These are phyloP conservation scores for Melanostoma scalare DNA, from an alignment of 2,888 invertebrate species.

Conservation along the genomic window DNA sequence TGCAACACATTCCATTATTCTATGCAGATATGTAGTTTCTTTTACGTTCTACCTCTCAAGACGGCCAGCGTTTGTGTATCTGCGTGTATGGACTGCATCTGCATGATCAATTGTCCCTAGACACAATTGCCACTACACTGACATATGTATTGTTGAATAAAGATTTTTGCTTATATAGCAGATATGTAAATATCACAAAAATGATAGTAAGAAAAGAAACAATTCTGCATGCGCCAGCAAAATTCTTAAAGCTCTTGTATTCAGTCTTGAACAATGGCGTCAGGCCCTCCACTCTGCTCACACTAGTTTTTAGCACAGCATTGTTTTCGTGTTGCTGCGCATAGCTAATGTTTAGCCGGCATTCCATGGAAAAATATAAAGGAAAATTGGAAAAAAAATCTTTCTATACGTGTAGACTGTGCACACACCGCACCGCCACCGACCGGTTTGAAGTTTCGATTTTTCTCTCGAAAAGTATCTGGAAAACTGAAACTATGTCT, in stretches of 20 bases:
- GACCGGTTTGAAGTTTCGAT: slow-evolving; percentile 45
- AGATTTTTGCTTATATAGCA: slow-evolving; percentile 21
- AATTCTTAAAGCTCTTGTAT: slow-evolving; percentile 30
- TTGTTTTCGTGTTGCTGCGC: slow-evolving; percentile 37
- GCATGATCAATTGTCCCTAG: slow-evolving; percentile 54
- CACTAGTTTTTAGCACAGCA: neutral
- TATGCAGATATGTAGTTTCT: slow-evolving; percentile 41
- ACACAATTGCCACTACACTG: slow-evolving; percentile 45
- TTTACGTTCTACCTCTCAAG: neutral
- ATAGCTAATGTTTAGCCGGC: slow-evolving; percentile 2
- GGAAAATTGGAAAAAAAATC: slow-evolving; percentile 20
- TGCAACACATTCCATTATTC: slow-evolving; percentile 59
- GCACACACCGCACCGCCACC: neutral
- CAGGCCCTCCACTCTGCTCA: neutral
- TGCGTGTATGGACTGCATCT: neutral
- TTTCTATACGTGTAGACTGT: slow-evolving; percentile 12
- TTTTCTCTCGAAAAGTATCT: slow-evolving; percentile 27
- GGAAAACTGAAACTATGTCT: slow-evolving; percentile 27
- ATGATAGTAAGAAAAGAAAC: neutral
- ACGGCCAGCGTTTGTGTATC: slow-evolving; percentile 9
- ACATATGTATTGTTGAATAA: too few species aligned
- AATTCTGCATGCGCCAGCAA: slow-evolving; percentile 34
- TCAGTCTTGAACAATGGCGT: slow-evolving; percentile 43
- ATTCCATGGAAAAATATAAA: slow-evolving; percentile 40
- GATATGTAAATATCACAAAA: slow-evolving; percentile 28